Conservation (phyloP, 53 echinoderm and acorn worm genomes). For the Astropecten irregularis region DNA sequence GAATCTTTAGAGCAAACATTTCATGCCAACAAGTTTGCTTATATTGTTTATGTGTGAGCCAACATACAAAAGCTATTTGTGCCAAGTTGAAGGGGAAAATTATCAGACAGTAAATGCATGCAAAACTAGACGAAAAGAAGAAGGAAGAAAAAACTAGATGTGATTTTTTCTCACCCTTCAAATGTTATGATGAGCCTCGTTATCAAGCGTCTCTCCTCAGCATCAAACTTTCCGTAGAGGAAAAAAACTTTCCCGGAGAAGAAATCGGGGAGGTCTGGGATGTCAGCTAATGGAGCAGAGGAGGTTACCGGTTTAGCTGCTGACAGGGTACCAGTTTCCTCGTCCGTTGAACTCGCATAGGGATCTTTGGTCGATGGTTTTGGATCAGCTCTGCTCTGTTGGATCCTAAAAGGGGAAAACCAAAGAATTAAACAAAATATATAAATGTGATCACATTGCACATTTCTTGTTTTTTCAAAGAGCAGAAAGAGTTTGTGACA, state of each 20-base stretch:
- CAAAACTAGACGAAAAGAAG: no score
- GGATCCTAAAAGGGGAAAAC: neutral
- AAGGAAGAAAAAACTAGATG: no score
- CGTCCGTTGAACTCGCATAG: slow-evolving; percentile 69
- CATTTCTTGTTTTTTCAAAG: no score
- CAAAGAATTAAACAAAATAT: slow-evolving; percentile 2
- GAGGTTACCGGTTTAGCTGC: neutral
- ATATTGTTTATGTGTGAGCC: no score
- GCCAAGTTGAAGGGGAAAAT: no score
- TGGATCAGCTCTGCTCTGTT: neutral
- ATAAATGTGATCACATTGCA: neutral
- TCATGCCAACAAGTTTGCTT: no score
- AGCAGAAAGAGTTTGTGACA: no score
- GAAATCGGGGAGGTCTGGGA: slow-evolving; percentile 87
- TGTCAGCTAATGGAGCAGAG: no score
- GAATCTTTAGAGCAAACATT: no score
- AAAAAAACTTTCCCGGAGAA: slow-evolving; percentile 79
- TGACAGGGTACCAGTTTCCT: slow-evolving; percentile 32
- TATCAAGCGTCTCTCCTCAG: slow-evolving; percentile 76
- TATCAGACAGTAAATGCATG: no score
- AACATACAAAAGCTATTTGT: no score
- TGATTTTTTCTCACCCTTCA: slow-evolving; percentile 85
- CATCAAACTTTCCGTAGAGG: slow-evolving; percentile 81
- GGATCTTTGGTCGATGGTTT: slow-evolving; percentile 31
- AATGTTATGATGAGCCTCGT: slow-evolving; percentile 82